Base-by-base conservation (phyloP, 2,888 invertebrate genomes). In the Pimpla rufipes region DNA sequence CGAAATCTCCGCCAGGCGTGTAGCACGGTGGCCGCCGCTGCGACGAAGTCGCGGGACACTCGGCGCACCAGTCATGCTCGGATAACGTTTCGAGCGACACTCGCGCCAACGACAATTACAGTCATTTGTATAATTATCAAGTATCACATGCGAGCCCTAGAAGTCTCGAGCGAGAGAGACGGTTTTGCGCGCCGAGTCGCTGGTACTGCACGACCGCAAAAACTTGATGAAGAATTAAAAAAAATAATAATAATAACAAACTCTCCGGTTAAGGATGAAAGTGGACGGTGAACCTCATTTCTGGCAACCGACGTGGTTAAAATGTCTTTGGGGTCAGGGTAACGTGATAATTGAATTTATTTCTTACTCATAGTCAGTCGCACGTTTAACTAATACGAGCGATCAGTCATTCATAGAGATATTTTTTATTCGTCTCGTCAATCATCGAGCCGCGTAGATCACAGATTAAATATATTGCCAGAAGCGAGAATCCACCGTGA, bases 61-160 rank as follows among this genome's bases (percentile, higher is more conserved):
- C 71, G 21, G 40, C 37, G 11, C 29, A 37, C 64, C 66, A 71
- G 76, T 79, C 59, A 79, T 73, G 80, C 80, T 83, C 76, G 79
- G 77, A 80, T 83, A 83, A 77, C 73, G 73, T 68, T 80, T 80
- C 73, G 37, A 67, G 57, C 52, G 59, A 67, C 83, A 77, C 62
- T 80, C 70, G 62, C 73, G 68, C 71, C 11, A 80, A 52, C 67
- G 62, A 73, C 62, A 37, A 79, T 71, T 70, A 76, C 47, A 71
- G 62, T 73, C 37, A 62, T 79, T 73, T 55, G 73, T 77, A 77
- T 73, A 73, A 83, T 83, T 80, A 59, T 68, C 55, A 40, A 76
- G 70, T 73, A 50, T 67, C 77, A 67, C 37, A 50, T 62, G 59
- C 42, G 67, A 62, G 73, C 45, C 77, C 59, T 73, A 81, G 21